Percentiles rank a stretch among this genome's conserved stretches.
Evolutionary conservation across 2,888 invertebrate species (phyloP).

Genomic region (Quadriops clusia): DNA sequence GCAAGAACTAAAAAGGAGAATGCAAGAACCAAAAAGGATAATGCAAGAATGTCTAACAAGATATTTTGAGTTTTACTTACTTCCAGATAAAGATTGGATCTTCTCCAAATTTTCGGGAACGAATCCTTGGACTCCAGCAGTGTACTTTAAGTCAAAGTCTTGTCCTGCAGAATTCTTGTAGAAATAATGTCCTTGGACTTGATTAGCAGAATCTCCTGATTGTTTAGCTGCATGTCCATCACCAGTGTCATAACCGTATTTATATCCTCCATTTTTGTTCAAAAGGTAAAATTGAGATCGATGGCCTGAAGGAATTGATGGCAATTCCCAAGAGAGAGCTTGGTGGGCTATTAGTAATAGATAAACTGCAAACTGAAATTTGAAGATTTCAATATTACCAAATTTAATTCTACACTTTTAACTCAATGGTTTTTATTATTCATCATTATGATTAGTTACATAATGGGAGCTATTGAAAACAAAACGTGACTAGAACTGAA

Average conservation of each 20-base stretch:
- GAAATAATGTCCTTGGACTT: constrained; percentile 28
- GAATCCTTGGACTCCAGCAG: constrained; percentile 28
- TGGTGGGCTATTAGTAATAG: not conserved
- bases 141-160: constrained; percentile 25
- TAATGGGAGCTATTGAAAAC: too few species aligned
- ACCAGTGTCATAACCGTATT: constrained; percentile 31
- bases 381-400: too few species aligned
- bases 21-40: too few species aligned
- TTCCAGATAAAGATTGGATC: not conserved
- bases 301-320: constrained; percentile 25
- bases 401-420: too few species aligned
- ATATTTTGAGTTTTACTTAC: not conserved
- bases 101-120: constrained; percentile 21
- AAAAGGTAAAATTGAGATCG: constrained; percentile 31
- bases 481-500: too few species aligned
- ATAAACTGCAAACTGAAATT: too few species aligned
- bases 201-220: constrained; percentile 26
- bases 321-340: constrained; percentile 26
- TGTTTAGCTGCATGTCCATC: constrained; percentile 28
- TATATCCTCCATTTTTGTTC: constrained; percentile 31
- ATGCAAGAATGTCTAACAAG: not conserved
- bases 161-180: constrained; percentile 24
- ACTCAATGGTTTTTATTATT: too few species aligned
- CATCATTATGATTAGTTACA: too few species aligned
- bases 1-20: too few species aligned